Evolutionary conservation across 2,113 vertebrate species (phyloP).

Genomic region (Oncorhynchus nerka): DNA sequence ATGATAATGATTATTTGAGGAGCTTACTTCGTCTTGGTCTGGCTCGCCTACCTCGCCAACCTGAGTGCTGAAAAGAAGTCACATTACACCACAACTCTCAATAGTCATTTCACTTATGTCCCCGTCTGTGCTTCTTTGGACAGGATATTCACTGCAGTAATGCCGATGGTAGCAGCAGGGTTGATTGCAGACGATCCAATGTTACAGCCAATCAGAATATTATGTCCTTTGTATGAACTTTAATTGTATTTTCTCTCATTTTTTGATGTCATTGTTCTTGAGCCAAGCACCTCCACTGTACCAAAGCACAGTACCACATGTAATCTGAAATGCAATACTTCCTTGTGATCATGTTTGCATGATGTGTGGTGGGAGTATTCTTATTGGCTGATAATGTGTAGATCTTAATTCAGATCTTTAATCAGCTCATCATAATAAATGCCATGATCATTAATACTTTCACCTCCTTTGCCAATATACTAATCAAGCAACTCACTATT

Average conservation of each 20-base stretch:
- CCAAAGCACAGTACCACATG: background rate
- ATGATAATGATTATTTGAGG: too few species aligned
- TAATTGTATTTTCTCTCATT: background rate
- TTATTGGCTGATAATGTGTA: background rate
- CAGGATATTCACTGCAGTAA: slow-evolving; percentile 95
- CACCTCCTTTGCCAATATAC: background rate
- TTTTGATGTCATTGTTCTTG: background rate
- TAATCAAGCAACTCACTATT: background rate
- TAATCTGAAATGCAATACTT: background rate
- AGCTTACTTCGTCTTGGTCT: too few species aligned
- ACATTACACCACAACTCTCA: too few species aligned
- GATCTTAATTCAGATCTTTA: background rate
- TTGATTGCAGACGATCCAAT: slow-evolving; percentile 89
- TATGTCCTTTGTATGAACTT: slow-evolving; percentile 82
- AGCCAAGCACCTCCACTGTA: background rate
- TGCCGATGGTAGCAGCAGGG: slow-evolving; percentile 95
- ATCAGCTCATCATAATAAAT: background rate
- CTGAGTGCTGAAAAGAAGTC: too few species aligned
- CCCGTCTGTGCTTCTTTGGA: slow-evolving; percentile 65
- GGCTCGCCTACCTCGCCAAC: too few species aligned
- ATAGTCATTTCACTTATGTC: background rate
- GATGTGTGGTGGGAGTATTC: background rate
- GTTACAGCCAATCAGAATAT: slow-evolving; percentile 88
- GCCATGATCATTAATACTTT: background rate
- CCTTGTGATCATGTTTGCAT: background rate